Percentiles rank a stretch among this genome's conserved stretches.
These are phyloP conservation scores for Apamea sordens DNA, from an alignment of 2,888 invertebrate genomes.

Conservation along the genomic window DNA sequence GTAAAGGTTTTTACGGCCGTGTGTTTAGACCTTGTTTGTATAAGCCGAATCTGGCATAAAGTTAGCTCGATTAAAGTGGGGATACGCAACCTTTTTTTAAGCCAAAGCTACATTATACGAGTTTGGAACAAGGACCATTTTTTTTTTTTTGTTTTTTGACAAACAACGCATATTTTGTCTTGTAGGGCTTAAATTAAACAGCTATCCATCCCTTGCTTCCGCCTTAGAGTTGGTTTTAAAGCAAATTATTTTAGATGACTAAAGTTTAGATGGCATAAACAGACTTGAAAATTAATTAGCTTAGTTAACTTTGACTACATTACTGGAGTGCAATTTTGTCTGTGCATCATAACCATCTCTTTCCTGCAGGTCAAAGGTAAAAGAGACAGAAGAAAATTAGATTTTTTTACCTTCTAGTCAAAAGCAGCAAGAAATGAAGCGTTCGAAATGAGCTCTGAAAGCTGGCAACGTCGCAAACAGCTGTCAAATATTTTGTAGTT, in stretches of 20 bases:
- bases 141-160: slow-evolving; percentile 13
- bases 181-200: slow-evolving; percentile 17
- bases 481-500: not conserved
- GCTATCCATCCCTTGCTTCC: not conserved
- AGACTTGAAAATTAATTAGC: not conserved
- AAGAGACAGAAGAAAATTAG: not conserved
- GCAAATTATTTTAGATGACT: slow-evolving; percentile 4
- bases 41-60: slow-evolving; percentile 43
- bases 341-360: not conserved
- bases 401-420: not conserved
- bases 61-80: slow-evolving; percentile 34
- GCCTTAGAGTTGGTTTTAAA: not conserved
- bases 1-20: slow-evolving; percentile 58
- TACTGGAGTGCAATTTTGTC: not conserved
- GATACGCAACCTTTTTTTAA: slow-evolving; percentile 24
- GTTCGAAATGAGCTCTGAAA: not conserved
- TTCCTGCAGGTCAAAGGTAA: not conserved
- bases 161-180: slow-evolving; percentile 29
- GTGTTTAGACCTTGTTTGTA: slow-evolving; percentile 45
- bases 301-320: not conserved
- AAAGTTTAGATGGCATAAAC: not conserved
- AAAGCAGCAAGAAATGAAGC: not conserved
- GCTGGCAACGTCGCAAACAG: not conserved
- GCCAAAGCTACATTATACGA: slow-evolving; percentile 10
- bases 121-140: not conserved